Evolutionary conservation across 2,888 invertebrate species (phyloP), one percentile per base, ranked within the genome.

Genomic region (Enchytraeus crypticus): DNA sequence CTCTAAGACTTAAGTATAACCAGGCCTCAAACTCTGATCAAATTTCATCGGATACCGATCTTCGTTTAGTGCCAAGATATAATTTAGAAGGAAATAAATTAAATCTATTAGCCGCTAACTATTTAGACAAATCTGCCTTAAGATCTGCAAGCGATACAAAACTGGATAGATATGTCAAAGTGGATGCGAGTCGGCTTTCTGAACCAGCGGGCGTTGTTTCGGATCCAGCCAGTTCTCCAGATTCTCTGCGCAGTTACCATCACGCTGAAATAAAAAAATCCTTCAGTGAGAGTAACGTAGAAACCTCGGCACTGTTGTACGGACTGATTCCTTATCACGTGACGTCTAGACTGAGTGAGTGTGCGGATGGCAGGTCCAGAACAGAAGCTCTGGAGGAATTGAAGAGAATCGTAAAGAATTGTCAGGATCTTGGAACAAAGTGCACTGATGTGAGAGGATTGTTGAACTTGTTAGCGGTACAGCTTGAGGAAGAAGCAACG

Each of bases 391-490:
- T 85, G 61, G 85, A 85, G 70, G 81, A 84, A 69, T 78, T 86
- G 53, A 81, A 83, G 64, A 78, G 79, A 21, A 80, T 83, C 34
- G 75, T 88, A 34, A 71, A 70, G 60, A 73, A 74, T 49, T 71
- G 77, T 55, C 65, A 70, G 23, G 27, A 70, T 43, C 64, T 70
- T 43, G 64, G 64, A 18, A 69, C 80, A 53, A 80, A 86, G 54
- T 83, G 85, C 70, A 84, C 85, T 2, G 82, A 85, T 73, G 79
- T 87, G 71, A 82, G 84, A 66, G 82, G 84, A 32, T 82, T 88
- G 64, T 80, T 88, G 21, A 34, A 30, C 68, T 84, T 86, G 32
- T 77, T 88, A 27, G 79, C 79, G 47, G 75, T 78, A 55, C 73
- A 83, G 26, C 81, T 85, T 38, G 84, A 86, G 63, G 87, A 62